A percentile compares a stretch with the other conserved stretches of the same genome.
phyloP scores from a whole-genome alignment of 1,140 invertebrate genomes.

The Drosophila bocki region DNA sequence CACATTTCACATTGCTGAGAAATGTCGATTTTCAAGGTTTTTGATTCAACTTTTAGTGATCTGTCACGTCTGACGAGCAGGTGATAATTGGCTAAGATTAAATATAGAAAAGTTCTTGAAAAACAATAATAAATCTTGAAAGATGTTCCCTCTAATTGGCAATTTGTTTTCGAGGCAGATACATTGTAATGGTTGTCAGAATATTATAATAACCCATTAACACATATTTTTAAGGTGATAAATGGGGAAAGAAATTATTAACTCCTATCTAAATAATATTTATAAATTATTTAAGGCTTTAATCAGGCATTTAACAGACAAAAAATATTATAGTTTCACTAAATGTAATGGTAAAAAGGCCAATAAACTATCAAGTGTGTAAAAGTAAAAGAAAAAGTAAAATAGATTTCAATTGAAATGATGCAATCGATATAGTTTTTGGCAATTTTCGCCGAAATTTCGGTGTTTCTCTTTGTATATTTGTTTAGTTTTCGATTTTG shows the following conservation, averaged over 20 bases:
- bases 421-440: slow-evolving; percentile 54
- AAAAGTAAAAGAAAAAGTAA: slow-evolving; percentile 16
- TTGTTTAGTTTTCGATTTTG: slow-evolving; percentile 34
- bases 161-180: neutral
- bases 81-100: slow-evolving; percentile 29
- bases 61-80: slow-evolving; percentile 32
- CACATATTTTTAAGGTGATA: neutral
- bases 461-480: slow-evolving; percentile 8
- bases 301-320: no score
- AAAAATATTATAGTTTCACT: neutral
- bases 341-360: neutral
- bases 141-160: slow-evolving; percentile 3
- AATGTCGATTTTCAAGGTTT: slow-evolving; percentile 36
- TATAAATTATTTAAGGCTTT: neutral
- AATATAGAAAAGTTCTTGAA: slow-evolving; percentile 13
- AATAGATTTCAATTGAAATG: slow-evolving; percentile 52
- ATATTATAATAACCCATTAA: neutral
- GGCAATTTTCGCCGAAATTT: slow-evolving; percentile 28
- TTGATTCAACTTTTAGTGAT: slow-evolving; percentile 16
- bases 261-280: neutral
- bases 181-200: neutral
- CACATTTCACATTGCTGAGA: slow-evolving; percentile 4
- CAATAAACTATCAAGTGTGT: neutral
- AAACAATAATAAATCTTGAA: slow-evolving; percentile 11
- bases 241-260: neutral